Evolutionary conservation across 2,888 invertebrate species (phyloP).

Genomic region (Sympetrum striolatum): DNA sequence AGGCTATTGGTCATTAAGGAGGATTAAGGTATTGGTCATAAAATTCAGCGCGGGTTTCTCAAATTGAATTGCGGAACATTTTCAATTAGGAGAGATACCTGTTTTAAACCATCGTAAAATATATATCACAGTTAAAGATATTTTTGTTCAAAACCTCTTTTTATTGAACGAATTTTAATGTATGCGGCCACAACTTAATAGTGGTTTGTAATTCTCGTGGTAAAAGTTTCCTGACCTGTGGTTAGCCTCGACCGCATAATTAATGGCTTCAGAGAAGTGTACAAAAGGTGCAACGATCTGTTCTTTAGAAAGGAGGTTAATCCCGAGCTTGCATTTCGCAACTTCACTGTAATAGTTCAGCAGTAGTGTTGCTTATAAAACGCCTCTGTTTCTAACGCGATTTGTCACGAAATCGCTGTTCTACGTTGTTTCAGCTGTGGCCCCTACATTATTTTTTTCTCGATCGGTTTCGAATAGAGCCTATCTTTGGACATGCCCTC

Average conservation of each 20-base stretch:
- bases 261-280: neutral
- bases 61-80: too few relatives aligned
- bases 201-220: neutral
- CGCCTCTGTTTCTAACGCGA: too few relatives aligned
- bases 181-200: neutral
- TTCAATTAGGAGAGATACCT: too few relatives aligned
- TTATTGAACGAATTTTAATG: neutral
- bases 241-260: neutral
- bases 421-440: too few relatives aligned
- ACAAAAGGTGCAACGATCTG: neutral
- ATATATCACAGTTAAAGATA: neutral
- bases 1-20: too few relatives aligned
- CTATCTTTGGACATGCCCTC: too few relatives aligned
- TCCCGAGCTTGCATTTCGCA: neutral
- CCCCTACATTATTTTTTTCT: too few relatives aligned
- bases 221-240: neutral
- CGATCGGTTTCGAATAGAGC: too few relatives aligned
- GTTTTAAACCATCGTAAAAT: neutral
- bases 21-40: too few relatives aligned
- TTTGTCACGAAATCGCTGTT: too few relatives aligned
- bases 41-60: too few relatives aligned
- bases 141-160: neutral
- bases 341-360: neutral
- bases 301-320: neutral
- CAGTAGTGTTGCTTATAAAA: neutral